Evolutionary conservation across 2,888 invertebrate genomes (phyloP), one percentile per base, ranked within the genome.

Genomic region (Adelognathus sp.): DNA sequence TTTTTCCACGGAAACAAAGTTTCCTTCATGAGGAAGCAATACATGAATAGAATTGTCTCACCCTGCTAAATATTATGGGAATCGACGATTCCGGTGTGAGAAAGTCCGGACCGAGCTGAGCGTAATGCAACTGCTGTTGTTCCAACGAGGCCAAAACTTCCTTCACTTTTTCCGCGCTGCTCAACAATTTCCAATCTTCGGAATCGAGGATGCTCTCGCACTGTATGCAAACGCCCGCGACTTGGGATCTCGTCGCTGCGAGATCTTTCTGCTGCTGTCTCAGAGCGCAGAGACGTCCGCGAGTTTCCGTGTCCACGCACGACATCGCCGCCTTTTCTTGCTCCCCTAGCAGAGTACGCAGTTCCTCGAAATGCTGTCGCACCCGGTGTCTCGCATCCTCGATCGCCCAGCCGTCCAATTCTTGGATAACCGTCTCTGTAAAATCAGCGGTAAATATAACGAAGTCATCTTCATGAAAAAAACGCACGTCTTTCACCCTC

Each of bases 21-120:
- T n/a, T 39, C n/a, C n/a, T 39, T 39, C 4, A 3, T 1, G n/a
- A 5, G 11, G n/a, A 4, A n/a, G n/a, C 21, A 9, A 46, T 14
- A 33, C 16, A 27, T 50, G 24, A 66, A 46, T 36, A 36, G 36
- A 36, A n/a, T n/a, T 50, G 9, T 0, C 83, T 46, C 79, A 93
- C 93, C 90, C 93, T 93, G 36, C 94, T 93, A 85, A 94, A 94
- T 66, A 93, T 93, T 81, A 94, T 93, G 1, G 93, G 93, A 82
- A 94, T 93, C 71, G 92, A 91, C 1, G 93, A 92, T 79, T 93
- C 93, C 0, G 93, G 92, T 11, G 92, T 92, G 9, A 93, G 89
- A 79, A 93, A 93, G 74, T 93, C 93, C 4, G 92, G 92, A 27
- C 91, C 87, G 31, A 93, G 88, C 75, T 93, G 93, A 27, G 92